Evolutionary conservation across 2,888 invertebrate species (phyloP).

Genomic region (Luperina testacea): DNA sequence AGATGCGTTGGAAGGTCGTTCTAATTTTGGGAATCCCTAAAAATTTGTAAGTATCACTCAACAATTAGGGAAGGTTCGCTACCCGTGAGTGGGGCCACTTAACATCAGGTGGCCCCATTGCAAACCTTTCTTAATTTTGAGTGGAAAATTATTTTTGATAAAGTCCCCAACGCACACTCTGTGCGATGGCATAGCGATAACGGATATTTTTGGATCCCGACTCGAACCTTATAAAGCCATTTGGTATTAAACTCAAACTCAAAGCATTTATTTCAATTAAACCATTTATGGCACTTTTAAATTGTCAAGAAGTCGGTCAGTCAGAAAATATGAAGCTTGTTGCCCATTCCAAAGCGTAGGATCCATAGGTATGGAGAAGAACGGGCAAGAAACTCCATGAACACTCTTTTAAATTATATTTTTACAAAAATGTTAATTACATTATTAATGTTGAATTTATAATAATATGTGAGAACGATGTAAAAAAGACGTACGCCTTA

Average conservation of each 20-base stretch:
- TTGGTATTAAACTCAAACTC: background rate
- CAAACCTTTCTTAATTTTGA: constrained; percentile 53
- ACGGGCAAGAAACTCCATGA: too few relatives aligned
- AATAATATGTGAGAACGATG: too few relatives aligned
- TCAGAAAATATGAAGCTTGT: too few relatives aligned
- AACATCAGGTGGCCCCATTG: constrained; percentile 53
- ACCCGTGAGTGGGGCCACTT: constrained; percentile 41
- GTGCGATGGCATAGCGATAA: constrained; percentile 41
- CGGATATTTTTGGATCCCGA: constrained; percentile 27
- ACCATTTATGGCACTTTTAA: too few relatives aligned
- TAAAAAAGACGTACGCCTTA: too few relatives aligned
- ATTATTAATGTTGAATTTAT: too few relatives aligned
- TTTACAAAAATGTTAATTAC: too few relatives aligned
- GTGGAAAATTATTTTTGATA: constrained; percentile 55
- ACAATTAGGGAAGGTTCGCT: constrained; percentile 50
- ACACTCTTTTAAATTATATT: too few relatives aligned
- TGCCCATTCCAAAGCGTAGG: too few relatives aligned
- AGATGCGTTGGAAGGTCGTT: constrained; percentile 22
- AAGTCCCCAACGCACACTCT: constrained; percentile 31
- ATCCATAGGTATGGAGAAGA: too few relatives aligned
- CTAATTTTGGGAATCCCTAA: constrained; percentile 36
- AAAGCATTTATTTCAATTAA: too few relatives aligned
- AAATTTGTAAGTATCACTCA: constrained; percentile 43
- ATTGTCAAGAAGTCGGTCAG: too few relatives aligned
- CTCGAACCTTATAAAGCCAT: constrained; percentile 24